These are phyloP conservation scores for Seira sanloemensis DNA, from an alignment of 2,888 invertebrate genomes.

Conservation along the genomic window DNA sequence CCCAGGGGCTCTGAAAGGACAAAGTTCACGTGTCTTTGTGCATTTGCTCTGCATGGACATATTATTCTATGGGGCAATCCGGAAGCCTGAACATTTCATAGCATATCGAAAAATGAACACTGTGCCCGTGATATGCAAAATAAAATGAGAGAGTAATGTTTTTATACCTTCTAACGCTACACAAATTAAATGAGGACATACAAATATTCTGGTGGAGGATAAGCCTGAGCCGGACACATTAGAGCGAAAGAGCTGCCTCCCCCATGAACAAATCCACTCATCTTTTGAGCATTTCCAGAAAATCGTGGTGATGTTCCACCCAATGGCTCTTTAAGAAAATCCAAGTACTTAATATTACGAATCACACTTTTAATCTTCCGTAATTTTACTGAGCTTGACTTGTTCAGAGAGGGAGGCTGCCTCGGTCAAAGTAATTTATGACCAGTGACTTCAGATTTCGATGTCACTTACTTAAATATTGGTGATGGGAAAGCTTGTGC, in stretches of 20 bases:
- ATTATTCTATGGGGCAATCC: neutral
- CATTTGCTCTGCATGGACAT: too few relatives aligned
- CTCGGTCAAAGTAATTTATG: too few relatives aligned
- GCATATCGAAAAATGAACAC: too few relatives aligned
- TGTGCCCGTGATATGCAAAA: too few relatives aligned
- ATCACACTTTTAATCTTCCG: too few relatives aligned
- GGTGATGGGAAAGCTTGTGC: conserved; percentile 71
- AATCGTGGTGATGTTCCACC: conserved; percentile 69
- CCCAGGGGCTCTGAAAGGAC: conserved; percentile 77
- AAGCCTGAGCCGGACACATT: conserved; percentile 85
- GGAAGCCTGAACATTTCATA: conserved; percentile 52
- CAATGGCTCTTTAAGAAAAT: conserved; percentile 66
- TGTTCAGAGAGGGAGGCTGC: neutral
- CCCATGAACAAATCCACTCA: conserved; percentile 56
- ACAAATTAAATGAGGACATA: conserved; percentile 77
- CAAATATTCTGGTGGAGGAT: conserved; percentile 84
- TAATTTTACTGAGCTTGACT: neutral
- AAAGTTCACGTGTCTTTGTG: neutral
- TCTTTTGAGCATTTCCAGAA: conserved; percentile 56
- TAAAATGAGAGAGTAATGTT: too few relatives aligned
- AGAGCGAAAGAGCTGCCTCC: conserved; percentile 76
- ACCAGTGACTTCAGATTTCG: too few relatives aligned
- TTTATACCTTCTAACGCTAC: too few relatives aligned
- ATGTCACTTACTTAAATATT: conserved; percentile 66
- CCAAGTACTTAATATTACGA: too few relatives aligned